Evolutionary conservation across 2,888 invertebrate species (phyloP).

Genomic region (Alviniconcha strummeri): DNA sequence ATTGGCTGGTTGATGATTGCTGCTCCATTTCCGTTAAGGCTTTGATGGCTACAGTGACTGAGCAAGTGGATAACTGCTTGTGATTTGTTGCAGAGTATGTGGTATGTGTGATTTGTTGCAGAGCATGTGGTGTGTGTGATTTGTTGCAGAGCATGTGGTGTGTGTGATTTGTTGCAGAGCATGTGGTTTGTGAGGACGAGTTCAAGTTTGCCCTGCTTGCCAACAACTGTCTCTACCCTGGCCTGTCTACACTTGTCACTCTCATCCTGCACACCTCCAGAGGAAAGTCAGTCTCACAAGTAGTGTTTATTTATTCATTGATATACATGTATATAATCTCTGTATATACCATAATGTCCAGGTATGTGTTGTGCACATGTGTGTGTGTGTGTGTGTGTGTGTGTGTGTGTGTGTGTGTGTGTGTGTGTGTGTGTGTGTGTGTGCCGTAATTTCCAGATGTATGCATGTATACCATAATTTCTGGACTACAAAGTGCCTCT

Average conservation of each 20-base stretch:
- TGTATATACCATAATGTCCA: background rate
- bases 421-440: constrained; percentile 21
- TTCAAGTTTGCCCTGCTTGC: constrained; percentile 98
- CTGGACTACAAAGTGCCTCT: no score
- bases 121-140: no score
- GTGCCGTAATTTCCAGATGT: background rate
- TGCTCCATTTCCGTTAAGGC: no score
- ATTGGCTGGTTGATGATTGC: no score
- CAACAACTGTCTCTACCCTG: constrained; percentile 98
- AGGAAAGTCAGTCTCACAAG: constrained; percentile 87
- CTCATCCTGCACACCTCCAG: constrained; percentile 95
- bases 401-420: constrained; percentile 24
- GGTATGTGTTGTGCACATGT: background rate
- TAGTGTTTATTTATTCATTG: background rate
- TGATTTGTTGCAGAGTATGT: constrained; percentile 83
- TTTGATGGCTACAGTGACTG: no score
- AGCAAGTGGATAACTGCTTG: no score
- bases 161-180: constrained; percentile 82
- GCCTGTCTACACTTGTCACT: constrained; percentile 97
- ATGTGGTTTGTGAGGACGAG: constrained; percentile 98
- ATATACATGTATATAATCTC: background rate
- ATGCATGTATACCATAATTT: background rate
- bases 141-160: constrained; percentile 88
- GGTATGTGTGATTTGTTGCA: constrained; percentile 80
- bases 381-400: constrained; percentile 15